These are phyloP conservation scores for Magallana ariakensis DNA, from an alignment of 1,140 invertebrate genomes.

Conservation along the genomic window DNA sequence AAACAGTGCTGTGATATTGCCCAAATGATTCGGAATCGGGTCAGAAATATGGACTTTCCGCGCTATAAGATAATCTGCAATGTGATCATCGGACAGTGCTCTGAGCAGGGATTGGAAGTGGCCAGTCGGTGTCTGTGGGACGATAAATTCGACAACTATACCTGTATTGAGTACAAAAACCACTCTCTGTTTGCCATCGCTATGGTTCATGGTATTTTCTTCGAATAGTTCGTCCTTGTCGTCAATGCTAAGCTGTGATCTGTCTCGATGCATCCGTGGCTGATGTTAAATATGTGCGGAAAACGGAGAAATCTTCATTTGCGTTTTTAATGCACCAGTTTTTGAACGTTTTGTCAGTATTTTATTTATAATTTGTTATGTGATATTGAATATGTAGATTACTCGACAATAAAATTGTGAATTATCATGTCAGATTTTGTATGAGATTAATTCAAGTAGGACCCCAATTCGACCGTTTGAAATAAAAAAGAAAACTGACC, in stretches of 20 bases:
- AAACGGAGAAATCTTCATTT: not conserved
- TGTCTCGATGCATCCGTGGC: not conserved
- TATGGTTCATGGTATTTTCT: slow-evolving; percentile 72
- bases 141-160: slow-evolving; percentile 64
- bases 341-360: too few relatives aligned
- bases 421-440: too few relatives aligned
- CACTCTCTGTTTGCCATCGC: slow-evolving; percentile 67
- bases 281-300: not conserved
- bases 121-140: slow-evolving; percentile 75
- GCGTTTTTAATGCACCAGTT: not conserved
- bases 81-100: slow-evolving; percentile 66
- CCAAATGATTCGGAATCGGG: slow-evolving; percentile 60
- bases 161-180: slow-evolving; percentile 68
- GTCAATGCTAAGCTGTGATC: not conserved
- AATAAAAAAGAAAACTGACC: too few relatives aligned
- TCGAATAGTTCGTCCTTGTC: slow-evolving; percentile 61
- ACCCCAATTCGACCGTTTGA: too few relatives aligned
- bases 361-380: not conserved
- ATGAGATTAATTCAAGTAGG: too few relatives aligned
- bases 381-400: not conserved
- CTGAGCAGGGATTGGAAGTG: slow-evolving; percentile 66
- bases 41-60: slow-evolving; percentile 64
- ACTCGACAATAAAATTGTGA: not conserved
- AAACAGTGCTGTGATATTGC: slow-evolving; percentile 53
- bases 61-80: slow-evolving; percentile 71